Percentiles rank a stretch among this genome's conserved stretches.
Evolutionary conservation across 2,113 vertebrate species (phyloP).

Genomic region (Hymenochirus boettgeri): DNA sequence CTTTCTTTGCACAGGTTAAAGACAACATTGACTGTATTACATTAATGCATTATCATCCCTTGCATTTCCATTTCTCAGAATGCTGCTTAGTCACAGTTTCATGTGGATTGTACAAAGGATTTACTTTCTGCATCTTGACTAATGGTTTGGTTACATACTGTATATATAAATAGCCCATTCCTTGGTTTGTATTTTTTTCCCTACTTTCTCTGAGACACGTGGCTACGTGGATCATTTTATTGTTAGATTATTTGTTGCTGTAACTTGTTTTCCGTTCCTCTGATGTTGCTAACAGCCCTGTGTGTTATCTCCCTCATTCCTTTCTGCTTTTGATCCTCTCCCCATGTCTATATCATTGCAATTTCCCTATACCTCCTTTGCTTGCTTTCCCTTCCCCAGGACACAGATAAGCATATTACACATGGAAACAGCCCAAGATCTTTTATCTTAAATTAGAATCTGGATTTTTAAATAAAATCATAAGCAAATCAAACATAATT

Average conservation of each 20-base stretch:
- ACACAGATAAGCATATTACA: conserved; percentile 28
- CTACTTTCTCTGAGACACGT: no score
- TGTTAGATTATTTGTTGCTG: neutral
- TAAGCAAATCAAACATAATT: conserved; percentile 31
- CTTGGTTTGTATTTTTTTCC: no score
- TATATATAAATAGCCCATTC: no score
- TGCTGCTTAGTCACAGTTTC: no score
- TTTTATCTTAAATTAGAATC: conserved; percentile 35
- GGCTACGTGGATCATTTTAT: neutral
- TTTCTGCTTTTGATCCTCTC: conserved; percentile 19
- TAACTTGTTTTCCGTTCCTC: neutral
- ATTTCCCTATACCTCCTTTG: conserved; percentile 7
- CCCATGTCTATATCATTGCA: conserved; percentile 14
- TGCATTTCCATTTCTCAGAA: no score
- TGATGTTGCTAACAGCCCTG: neutral
- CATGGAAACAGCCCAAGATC: conserved; percentile 22
- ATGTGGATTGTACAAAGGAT: no score
- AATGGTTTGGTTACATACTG: no score
- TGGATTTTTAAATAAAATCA: conserved; percentile 25
- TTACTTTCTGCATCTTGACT: no score
- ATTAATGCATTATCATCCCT: no score
- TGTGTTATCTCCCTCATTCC: conserved; percentile 15
- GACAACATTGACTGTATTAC: no score
- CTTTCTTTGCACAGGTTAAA: no score
- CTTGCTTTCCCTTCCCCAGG: conserved; percentile 5